Conservation (phyloP, 2,797 vertebrate species). For the Mus caroli region DNA sequence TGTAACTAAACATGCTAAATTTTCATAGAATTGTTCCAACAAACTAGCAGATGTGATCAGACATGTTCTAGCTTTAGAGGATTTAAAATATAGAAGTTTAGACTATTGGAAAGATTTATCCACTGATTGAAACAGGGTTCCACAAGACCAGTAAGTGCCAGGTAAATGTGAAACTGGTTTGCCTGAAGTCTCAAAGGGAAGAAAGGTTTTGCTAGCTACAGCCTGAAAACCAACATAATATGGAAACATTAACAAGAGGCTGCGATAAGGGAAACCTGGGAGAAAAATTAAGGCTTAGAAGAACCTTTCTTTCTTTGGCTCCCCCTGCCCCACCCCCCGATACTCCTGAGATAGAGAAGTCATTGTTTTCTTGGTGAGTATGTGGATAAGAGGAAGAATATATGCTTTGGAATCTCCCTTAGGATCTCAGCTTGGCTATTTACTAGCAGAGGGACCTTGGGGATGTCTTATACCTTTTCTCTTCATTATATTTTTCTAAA, state of each 20-base stretch:
- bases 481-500: background rate
- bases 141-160: background rate
- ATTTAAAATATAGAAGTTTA: background rate
- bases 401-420: background rate
- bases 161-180: background rate
- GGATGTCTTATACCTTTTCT: background rate
- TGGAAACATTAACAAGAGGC: background rate
- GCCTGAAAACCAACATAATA: background rate
- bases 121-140: background rate
- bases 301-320: background rate
- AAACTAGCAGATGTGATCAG: background rate
- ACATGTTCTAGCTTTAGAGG: background rate
- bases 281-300: background rate
- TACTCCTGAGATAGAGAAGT: background rate
- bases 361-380: background rate
- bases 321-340: background rate
- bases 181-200: background rate
- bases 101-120: background rate
- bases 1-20: background rate
- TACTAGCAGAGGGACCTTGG: background rate
- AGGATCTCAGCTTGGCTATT: background rate
- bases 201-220: background rate
- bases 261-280: background rate
- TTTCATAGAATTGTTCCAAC: background rate
- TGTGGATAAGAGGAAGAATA: background rate